phyloP scores from a whole-genome alignment of 2,888 invertebrate genomes.

The Alentia gelatinosa region DNA sequence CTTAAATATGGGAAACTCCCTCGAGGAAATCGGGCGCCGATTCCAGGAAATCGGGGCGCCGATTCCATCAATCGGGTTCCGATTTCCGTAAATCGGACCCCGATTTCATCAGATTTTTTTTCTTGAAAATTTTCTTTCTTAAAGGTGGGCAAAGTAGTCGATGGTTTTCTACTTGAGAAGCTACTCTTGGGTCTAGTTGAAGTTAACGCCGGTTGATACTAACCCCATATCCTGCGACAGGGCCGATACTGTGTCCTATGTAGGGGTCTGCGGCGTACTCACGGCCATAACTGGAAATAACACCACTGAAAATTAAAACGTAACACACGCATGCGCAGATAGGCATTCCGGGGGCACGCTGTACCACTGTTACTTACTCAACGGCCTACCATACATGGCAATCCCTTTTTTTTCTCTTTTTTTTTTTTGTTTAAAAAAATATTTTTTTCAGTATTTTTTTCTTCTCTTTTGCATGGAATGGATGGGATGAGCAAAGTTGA shows the following conservation, averaged over 20 bases:
- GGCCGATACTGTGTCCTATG: constrained; percentile 95
- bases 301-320: constrained; percentile 45
- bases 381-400: constrained; percentile 31
- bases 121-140: no score
- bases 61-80: no score
- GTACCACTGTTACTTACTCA: not conserved
- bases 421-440: not conserved
- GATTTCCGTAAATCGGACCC: no score
- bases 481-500: constrained; percentile 20
- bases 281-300: constrained; percentile 85
- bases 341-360: not conserved
- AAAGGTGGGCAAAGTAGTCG: no score
- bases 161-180: no score
- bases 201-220: no score
- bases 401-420: not conserved
- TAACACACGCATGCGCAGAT: constrained; percentile 34
- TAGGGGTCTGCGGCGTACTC: constrained; percentile 90
- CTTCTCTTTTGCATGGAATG: constrained; percentile 16
- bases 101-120: no score
- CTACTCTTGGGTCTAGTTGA: no score
- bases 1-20: no score
- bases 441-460: not conserved
- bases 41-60: no score
- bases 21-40: no score
- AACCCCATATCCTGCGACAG: constrained; percentile 98